These are phyloP conservation scores for Pocillopora verrucosa DNA, from an alignment of 64 coral and sea anemone species.

Conservation along the genomic window DNA sequence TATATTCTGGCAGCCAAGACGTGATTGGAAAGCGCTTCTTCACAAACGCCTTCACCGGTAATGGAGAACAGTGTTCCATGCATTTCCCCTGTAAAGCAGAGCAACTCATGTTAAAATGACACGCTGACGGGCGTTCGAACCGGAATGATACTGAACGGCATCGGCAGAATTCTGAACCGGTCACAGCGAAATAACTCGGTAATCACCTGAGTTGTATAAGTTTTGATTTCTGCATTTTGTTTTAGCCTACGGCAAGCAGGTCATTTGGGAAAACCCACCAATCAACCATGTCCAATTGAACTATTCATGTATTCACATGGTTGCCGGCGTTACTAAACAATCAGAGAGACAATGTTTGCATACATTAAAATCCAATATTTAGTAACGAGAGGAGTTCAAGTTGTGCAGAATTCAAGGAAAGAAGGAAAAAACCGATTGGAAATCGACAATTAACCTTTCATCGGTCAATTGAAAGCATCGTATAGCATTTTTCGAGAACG, in stretches of 20 bases:
- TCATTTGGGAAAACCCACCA: background rate
- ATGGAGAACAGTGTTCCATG: constrained; percentile 61
- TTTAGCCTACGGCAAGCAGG: constrained; percentile 17
- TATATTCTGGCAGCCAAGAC: constrained; percentile 67
- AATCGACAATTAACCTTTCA: too few species aligned
- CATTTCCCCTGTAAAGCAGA: constrained; percentile 71
- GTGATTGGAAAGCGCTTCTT: constrained; percentile 79
- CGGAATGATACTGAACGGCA: background rate
- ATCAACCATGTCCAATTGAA: constrained; percentile 1
- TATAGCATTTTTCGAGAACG: too few species aligned
- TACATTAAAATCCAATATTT: background rate
- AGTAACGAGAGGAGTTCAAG: too few species aligned
- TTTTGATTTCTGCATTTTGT: constrained; percentile 45
- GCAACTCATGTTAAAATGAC: constrained; percentile 45
- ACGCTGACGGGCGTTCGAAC: background rate
- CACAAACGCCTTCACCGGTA: constrained; percentile 28
- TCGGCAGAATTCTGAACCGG: background rate
- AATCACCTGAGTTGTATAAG: background rate
- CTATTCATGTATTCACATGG: constrained; percentile 31
- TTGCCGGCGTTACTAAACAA: constrained; percentile 5
- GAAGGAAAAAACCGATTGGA: too few species aligned
- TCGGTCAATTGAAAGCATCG: too few species aligned
- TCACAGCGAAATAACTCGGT: background rate
- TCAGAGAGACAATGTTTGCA: constrained; percentile 11
- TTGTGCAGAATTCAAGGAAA: too few species aligned